Conservation (phyloP, 2,888 invertebrate genomes). For the Archips xylosteana region DNA sequence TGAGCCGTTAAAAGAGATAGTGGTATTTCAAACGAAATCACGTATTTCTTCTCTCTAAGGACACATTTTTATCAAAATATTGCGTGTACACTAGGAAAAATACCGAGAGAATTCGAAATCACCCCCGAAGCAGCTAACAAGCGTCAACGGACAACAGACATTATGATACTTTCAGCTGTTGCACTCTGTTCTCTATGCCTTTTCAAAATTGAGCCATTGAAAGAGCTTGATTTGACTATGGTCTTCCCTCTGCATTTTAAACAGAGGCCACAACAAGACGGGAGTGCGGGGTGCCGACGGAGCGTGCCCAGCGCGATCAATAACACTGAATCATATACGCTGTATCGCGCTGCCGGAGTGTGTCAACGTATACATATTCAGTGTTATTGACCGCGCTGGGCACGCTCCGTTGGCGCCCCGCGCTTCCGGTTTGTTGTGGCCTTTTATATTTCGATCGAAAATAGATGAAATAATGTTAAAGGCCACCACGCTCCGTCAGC, state of each 20-base stretch:
- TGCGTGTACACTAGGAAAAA: constrained; percentile 63
- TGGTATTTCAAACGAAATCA: constrained; percentile 62
- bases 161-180: constrained; percentile 81
- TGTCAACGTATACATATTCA: too few species aligned
- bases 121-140: constrained; percentile 70
- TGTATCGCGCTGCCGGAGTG: too few species aligned
- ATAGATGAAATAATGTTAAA: too few species aligned
- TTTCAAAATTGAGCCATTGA: constrained; percentile 76
- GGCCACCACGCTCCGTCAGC: too few species aligned
- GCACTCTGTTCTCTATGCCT: constrained; percentile 71
- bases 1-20: constrained; percentile 57
- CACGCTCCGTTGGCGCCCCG: too few species aligned
- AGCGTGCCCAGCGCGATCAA: too few species aligned
- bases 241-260: constrained; percentile 20
- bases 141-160: constrained; percentile 82
- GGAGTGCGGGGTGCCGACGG: too few species aligned
- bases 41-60: constrained; percentile 52
- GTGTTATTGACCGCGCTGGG: too few species aligned
- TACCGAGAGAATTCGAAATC: constrained; percentile 59
- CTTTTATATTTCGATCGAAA: too few species aligned
- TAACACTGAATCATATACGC: too few species aligned
- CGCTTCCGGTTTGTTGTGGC: too few species aligned
- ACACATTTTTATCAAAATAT: constrained; percentile 65
- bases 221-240: constrained; percentile 27
- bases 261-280: too few species aligned